Base-by-base conservation (phyloP, 2,888 invertebrate species). In the Diarsia mendica region DNA sequence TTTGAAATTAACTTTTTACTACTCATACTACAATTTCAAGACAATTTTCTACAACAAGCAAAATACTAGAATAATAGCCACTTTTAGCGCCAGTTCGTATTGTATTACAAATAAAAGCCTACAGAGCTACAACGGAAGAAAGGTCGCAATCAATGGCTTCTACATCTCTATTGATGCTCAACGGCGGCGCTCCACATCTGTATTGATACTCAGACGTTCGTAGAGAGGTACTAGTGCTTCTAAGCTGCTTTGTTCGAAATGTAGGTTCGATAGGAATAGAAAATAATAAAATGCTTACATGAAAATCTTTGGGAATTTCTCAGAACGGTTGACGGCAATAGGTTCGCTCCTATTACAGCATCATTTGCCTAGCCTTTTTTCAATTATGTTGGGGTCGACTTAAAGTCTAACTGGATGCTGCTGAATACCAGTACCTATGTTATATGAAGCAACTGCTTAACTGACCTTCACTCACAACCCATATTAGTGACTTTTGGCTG, bases 101-200 rank as follows among this genome's bases (percentile, higher is more conserved):
- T 80, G 80, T 77, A 72, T 13, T 80, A 33, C 1, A 4, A 49
- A 80, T 80, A 80, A 72, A 80, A 10, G 55, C 72, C 13, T 64
- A n/a, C 61, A 6, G 49, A 49, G 55, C 1, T 13, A 13, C 44
- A 55, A 3, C 15, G 39, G 18, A 53, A 70, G 60, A 60, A 13
- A 69, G 61, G 61, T 48, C 18, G 18, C 72, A 48, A 53, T 77
- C 72, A 55, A 77, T 79, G 72, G 39, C 48, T 63, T 71, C 72
- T 61, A 72, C 80, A 20, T 55, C 46, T 75, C 15, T 77, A 77
- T 77, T 79, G 77, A 55, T 79, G 63, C 80, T 79, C 80, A 33
- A 49, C n/a, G 5, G 72, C 13, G 6, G n/a, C 44, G 33, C 53
- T 70, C 44, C 18, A 55, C 28, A 8, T 53, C 72, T 33, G 61